phyloP scores from a whole-genome alignment of 2,888 invertebrate species.

The Drosophila picticornis region DNA sequence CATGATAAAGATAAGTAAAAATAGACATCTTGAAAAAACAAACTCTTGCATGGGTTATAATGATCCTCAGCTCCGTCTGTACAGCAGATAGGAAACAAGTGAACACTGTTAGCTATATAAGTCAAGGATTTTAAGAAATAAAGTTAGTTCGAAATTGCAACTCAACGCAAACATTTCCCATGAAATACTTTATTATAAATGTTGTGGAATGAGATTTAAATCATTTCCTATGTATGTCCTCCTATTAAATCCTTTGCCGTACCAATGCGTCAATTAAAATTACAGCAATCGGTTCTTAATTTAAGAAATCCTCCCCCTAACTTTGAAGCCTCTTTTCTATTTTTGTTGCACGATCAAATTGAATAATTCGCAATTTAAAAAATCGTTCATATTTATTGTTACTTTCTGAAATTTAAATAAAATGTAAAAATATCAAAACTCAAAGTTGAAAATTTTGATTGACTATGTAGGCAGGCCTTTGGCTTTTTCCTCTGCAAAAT shows the following conservation, averaged over 20 bases:
- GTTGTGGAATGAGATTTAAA: not conserved
- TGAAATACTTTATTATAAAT: not conserved
- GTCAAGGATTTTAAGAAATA: too few relatives aligned
- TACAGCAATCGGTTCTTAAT: not conserved
- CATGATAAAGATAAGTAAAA: too few relatives aligned
- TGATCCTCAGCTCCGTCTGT: too few relatives aligned
- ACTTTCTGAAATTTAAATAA: slow-evolving; percentile 27
- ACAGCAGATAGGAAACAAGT: too few relatives aligned
- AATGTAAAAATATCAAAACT: slow-evolving; percentile 14
- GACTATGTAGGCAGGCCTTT: slow-evolving; percentile 20
- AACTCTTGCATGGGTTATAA: too few relatives aligned
- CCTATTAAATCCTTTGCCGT: not conserved
- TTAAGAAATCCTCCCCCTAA: not conserved
- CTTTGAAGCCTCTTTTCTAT: not conserved
- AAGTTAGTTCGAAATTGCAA: too few relatives aligned
- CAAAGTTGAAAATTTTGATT: slow-evolving; percentile 24
- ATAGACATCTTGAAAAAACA: too few relatives aligned
- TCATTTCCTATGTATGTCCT: not conserved
- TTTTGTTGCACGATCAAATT: not conserved
- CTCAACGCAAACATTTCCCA: not conserved
- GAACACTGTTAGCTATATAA: too few relatives aligned
- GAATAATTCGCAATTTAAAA: not conserved
- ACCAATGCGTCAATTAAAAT: not conserved
- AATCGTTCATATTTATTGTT: slow-evolving; percentile 1
- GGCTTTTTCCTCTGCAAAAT: slow-evolving; percentile 18